Evolutionary conservation across 2,797 vertebrate species (phyloP), one percentile per base, ranked within the genome.

Genomic region (Pseudomugil tenellus): DNA sequence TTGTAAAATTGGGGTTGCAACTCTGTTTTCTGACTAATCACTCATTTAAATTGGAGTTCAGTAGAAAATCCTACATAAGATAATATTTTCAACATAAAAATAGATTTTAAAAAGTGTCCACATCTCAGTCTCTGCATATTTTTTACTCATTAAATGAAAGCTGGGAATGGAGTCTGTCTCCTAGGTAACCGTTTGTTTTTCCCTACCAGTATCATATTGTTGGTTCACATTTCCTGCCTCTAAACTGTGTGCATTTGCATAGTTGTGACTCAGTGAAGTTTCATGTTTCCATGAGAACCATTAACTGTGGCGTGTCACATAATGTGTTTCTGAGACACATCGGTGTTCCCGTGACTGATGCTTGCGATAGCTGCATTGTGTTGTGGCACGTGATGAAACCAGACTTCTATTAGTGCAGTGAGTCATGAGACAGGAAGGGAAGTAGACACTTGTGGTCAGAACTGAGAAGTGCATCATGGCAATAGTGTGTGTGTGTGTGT

Each of bases 391-490:
- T 70, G 75, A 80, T 59, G 71, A 31, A 83, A 76, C 63, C 67
- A n/a, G 25, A 82, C 58, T 63, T 41, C 57, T 39, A 56, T 69
- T 57, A 59, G 62, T 21, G 34, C 7, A 63, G 83, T 85, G 77
- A 86, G 84, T 90, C 92, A 92, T 81, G 73, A 70, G 88, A 86
- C 86, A 59, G 83, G 86, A 86, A 86, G 67, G 72, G 85, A 91
- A 90, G 89, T 78, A 85, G 85, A 82, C 66, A 41, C 67, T 85
- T 70, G 82, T 79, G 87, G 87, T 80, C 68, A 63, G 63, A 71
- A 81, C 11, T 57, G 77, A 75, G 86, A 86, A 89, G 77, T 86
- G 84, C 89, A 80, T 90, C 75, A 74, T 66, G 53, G 39, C 34
- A 23, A 35, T 52, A 23, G 53, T 31, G 46, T 69, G 64, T 64